Evolutionary conservation across 2,888 invertebrate genomes (phyloP).

Genomic region (Drosophila leonis): DNA sequence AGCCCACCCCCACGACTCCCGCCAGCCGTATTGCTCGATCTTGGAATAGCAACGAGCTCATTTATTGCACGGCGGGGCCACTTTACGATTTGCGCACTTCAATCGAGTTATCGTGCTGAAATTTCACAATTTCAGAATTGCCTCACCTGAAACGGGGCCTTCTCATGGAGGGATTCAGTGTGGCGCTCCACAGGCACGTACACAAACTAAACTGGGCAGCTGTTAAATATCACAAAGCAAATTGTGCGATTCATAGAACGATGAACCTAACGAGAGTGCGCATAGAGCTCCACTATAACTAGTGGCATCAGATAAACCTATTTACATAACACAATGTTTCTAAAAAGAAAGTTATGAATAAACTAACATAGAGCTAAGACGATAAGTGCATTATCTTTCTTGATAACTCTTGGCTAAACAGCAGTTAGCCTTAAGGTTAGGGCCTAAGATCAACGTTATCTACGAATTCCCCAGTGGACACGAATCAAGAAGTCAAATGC

Average conservation of each 20-base stretch:
- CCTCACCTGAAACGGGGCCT: constrained; percentile 53
- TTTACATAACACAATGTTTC: neutral
- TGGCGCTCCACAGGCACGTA: constrained; percentile 57
- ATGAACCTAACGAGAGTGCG: constrained; percentile 12
- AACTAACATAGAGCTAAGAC: neutral
- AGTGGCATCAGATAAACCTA: constrained; percentile 4
- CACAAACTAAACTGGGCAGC: constrained; percentile 23
- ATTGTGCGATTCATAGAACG: constrained; percentile 14
- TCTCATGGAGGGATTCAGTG: constrained; percentile 25
- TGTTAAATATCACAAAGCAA: constrained; percentile 17
- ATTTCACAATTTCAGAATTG: constrained; percentile 64
- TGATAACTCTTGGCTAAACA: neutral
- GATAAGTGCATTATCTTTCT: constrained; percentile 1
- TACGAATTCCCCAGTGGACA: neutral
- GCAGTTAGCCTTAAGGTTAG: neutral
- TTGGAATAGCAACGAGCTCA: constrained; percentile 28
- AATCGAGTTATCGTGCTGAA: constrained; percentile 74
- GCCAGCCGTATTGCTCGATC: constrained; percentile 9
- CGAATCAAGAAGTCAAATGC: neutral
- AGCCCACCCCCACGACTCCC: neutral
- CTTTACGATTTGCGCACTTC: constrained; percentile 63
- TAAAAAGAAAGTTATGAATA: neutral
- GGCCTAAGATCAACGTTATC: constrained; percentile 9
- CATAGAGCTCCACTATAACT: neutral
- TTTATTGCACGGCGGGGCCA: constrained; percentile 35